Evolutionary conservation across 2,888 invertebrate genomes (phyloP).

Genomic region (Harpagoxenus sublaevis): DNA sequence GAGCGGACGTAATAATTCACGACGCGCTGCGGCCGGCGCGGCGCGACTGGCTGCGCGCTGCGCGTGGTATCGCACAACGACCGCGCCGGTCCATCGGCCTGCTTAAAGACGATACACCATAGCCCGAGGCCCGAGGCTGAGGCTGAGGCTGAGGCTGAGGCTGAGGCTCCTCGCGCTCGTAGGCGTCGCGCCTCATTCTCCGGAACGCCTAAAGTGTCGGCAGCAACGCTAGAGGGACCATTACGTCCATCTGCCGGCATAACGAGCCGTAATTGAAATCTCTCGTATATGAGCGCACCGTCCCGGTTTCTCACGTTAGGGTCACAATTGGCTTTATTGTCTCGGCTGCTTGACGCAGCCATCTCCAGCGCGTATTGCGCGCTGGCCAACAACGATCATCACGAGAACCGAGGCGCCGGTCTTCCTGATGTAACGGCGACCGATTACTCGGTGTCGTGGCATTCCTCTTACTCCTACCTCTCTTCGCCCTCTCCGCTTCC

Average conservation of each 20-base stretch:
- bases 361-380: slow-evolving; percentile 46
- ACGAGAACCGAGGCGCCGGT: slow-evolving; percentile 65
- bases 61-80: slow-evolving; percentile 29
- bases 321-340: slow-evolving; percentile 84
- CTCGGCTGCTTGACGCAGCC: slow-evolving; percentile 75
- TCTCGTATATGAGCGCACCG: slow-evolving; percentile 78
- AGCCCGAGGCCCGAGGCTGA: slow-evolving; percentile 17
- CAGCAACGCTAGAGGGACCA: slow-evolving; percentile 75
- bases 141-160: background rate
- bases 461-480: slow-evolving; percentile 32
- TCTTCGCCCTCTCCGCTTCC: too few species aligned
- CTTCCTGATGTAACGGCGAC: slow-evolving; percentile 61
- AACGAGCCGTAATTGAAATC: slow-evolving; percentile 86
- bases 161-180: slow-evolving; percentile 7
- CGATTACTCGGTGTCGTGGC: slow-evolving; percentile 60
- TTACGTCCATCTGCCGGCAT: slow-evolving; percentile 85
- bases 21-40: background rate
- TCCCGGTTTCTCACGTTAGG: slow-evolving; percentile 82
- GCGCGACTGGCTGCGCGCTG: background rate
- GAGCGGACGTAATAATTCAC: slow-evolving; percentile 53
- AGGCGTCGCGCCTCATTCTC: slow-evolving; percentile 67
- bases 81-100: slow-evolving; percentile 30
- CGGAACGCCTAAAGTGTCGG: slow-evolving; percentile 75
- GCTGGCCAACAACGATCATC: slow-evolving; percentile 40
- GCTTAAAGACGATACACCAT: slow-evolving; percentile 56